Evolutionary conservation across 2,113 vertebrate genomes (phyloP), one percentile per base, ranked within the genome.

Genomic region (Merops nubicus): DNA sequence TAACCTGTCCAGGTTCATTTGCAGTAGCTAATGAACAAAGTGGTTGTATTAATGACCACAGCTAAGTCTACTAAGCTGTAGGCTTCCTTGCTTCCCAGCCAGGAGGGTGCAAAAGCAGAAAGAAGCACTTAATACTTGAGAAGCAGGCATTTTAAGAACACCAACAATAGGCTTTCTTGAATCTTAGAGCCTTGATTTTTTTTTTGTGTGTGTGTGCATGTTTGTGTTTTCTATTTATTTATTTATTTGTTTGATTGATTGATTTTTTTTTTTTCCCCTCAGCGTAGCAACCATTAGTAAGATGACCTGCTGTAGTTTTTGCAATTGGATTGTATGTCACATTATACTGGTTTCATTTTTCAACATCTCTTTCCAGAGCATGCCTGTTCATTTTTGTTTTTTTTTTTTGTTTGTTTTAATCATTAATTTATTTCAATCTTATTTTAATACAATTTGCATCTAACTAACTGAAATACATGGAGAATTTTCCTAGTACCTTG

Each of bases 391-490:
- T n/a, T n/a, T n/a, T n/a, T n/a, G n/a, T n/a, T n/a, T n/a, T 54
- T 72, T 87, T 42, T 91, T 83, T 79, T 72, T 89, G 51, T 53
- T 51, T 51, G 22, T 48, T 45, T 17, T 45, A 17, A 68, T 34
- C 15, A 43, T 15, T 53, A 17, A 68, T 79, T 25, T 70, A 85
- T 89, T 90, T 78, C 86, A 94, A 68, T 47, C 42, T 68, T 92
- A 85, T 88, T 76, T 88, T 88, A 95, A 53, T 47, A 84, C 72
- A 22, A 70, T 74, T 91, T 94, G 91, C 51, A 89, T 56, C 70
- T 38, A 42, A 62, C 17, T 89, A 78, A 31, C 40, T 86, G 45
- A 85, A 86, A 51, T 90, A 86, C 59, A 69, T 5, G 12, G 11
- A 65, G 34, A 74, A 70, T 85, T 69, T 21, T 20, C 51, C 36